Evolutionary conservation across 1,140 invertebrate genomes (phyloP).

Genomic region (Gerris buenoi): DNA sequence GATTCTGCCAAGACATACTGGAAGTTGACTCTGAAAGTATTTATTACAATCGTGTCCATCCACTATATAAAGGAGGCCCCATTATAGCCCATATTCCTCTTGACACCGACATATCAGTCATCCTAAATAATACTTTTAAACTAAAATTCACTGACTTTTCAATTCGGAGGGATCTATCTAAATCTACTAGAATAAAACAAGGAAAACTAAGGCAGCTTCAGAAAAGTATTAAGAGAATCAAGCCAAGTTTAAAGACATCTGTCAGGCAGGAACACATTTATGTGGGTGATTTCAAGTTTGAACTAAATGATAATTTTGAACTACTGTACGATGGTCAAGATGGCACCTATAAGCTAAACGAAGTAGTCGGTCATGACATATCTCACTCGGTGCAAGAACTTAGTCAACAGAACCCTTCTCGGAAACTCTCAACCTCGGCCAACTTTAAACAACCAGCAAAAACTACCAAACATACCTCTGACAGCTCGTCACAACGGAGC

Average conservation of each 20-base stretch:
- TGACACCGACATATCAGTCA: not conserved
- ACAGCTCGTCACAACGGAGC: no score
- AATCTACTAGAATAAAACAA: not conserved
- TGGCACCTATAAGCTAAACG: no score
- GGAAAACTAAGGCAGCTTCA: not conserved
- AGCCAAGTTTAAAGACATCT: not conserved
- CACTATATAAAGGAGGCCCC: not conserved
- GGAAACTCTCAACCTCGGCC: no score
- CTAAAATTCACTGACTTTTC: not conserved
- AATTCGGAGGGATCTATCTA: not conserved
- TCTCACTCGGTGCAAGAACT: no score
- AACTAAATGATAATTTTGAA: no score
- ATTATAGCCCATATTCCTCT: not conserved
- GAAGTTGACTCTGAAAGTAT: not conserved
- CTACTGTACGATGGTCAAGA: no score
- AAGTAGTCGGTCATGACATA: no score
- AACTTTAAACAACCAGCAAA: no score
- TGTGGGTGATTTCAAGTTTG: no score
- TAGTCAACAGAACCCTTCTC: no score
- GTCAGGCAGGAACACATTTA: no score
- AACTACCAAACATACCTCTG: no score
- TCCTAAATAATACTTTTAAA: not conserved
- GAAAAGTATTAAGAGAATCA: not conserved
- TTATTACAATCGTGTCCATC: not conserved
- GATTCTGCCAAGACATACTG: not conserved